A percentile compares a stretch with the other conserved stretches of the same genome.
phyloP scores from a whole-genome alignment of 2,113 vertebrate genomes.

The Dicrurus megarhynchus region DNA sequence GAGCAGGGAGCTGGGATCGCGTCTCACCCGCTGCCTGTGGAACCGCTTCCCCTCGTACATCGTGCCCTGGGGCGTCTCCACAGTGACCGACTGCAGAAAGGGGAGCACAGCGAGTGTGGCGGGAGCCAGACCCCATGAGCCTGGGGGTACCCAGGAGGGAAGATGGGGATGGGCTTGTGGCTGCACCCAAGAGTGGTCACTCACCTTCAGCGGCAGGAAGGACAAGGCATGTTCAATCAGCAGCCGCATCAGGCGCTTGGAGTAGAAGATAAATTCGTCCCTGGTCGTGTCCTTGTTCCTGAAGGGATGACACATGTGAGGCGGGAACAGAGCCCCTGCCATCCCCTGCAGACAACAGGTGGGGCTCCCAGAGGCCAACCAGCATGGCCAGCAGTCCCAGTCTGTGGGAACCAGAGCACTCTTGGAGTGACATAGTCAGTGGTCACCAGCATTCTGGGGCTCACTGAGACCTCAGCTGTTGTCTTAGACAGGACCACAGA shows the following conservation, averaged over 20 bases:
- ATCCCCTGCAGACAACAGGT: accelerated
- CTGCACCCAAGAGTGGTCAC: accelerated
- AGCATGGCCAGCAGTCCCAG: background rate
- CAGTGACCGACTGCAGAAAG: slow-evolving; percentile 75
- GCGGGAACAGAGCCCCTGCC: background rate
- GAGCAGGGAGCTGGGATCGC: accelerated
- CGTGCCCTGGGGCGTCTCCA: slow-evolving; percentile 87
- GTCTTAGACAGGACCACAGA: background rate
- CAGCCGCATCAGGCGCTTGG: slow-evolving; percentile 90
- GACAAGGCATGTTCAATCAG: slow-evolving; percentile 89
- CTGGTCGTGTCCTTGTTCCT: slow-evolving; percentile 91
- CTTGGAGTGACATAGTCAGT: background rate
- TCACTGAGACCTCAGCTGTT: background rate
- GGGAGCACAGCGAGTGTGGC: background rate
- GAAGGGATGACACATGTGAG: background rate
- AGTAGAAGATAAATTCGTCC: slow-evolving; percentile 93
- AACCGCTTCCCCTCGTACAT: slow-evolving; percentile 84
- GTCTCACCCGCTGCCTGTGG: slow-evolving; percentile 82
- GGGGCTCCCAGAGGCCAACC: background rate
- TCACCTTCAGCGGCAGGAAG: slow-evolving; percentile 86
- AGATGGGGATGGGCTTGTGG: accelerated
- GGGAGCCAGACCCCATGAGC: accelerated
- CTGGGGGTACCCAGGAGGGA: background rate
- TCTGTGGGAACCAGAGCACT: background rate
- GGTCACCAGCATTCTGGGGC: too few relatives aligned